These are phyloP conservation scores for Martes martes DNA, from an alignment of 2,113 vertebrate genomes.

Conservation along the genomic window DNA sequence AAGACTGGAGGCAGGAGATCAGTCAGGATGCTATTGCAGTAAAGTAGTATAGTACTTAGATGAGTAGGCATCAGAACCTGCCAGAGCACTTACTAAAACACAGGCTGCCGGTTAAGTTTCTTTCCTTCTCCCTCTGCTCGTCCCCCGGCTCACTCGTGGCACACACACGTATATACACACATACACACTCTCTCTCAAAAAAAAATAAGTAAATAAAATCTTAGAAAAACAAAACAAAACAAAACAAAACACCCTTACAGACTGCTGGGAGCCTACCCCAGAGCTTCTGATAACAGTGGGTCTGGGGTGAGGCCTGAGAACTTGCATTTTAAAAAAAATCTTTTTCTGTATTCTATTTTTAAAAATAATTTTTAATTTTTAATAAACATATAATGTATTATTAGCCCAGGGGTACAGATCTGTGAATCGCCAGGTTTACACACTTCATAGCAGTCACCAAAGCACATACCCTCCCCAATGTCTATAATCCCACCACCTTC, in stretches of 20 bases:
- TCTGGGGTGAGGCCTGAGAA: not conserved
- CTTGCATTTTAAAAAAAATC: not conserved
- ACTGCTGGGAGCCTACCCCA: not conserved
- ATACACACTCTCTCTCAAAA: not conserved
- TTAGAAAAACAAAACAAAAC: not conserved
- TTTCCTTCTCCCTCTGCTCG: not conserved
- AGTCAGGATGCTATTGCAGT: not conserved
- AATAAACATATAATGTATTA: too few relatives aligned
- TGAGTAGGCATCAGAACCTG: not conserved
- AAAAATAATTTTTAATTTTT: too few relatives aligned
- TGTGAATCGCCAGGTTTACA: too few relatives aligned
- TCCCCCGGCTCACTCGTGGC: not conserved
- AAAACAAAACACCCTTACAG: not conserved
- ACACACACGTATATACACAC: not conserved
- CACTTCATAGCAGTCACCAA: too few relatives aligned
- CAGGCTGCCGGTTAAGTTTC: not conserved
- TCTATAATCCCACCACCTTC: too few relatives aligned
- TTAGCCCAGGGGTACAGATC: too few relatives aligned
- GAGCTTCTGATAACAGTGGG: too few relatives aligned
- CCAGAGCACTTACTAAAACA: not conserved
- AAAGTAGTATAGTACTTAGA: not conserved
- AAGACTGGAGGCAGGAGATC: not conserved
- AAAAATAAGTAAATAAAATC: not conserved
- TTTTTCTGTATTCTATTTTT: too few relatives aligned
- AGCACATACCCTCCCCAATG: too few relatives aligned